Evolutionary conservation across 2,113 vertebrate species (phyloP), one percentile per base, ranked within the genome.

Genomic region (Nettapus auritus): DNA sequence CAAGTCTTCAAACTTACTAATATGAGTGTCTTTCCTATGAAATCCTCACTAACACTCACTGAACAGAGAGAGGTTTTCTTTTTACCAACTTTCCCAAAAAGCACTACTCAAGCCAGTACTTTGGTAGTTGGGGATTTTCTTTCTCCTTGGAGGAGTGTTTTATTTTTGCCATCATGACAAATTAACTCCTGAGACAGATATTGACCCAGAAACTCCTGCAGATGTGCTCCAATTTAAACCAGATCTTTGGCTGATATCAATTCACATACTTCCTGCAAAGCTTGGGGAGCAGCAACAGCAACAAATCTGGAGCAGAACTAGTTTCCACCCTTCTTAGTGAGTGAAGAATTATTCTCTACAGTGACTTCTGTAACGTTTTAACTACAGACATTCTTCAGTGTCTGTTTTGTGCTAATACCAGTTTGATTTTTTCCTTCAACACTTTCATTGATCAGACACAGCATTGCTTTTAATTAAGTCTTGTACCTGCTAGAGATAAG

Each of bases 1-100:
- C 31, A 78, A 19, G 29, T 63, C 71, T 86, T 77, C 52, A 77
- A 44, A 86, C 15, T 83, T 83, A 38, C 75, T 93, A 40, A 62
- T 48, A 83, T 9, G 86, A 78, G 13, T 76, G 26, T 25, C 64
- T 93, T 91, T 93, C 52, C 53, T 74, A 53, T 66, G 85, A 88
- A 94, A 94, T 89, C 59, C 9, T 6, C 22, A 31, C 25, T 93
- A 89, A 95, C 88, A 63, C 60, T 87, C 50, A 62, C 68, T 82
- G 38, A 25, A 80, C 21, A 50, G 48, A 50, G 48, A 50, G 83
- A 86, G 21, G 5, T 71, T 90, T 22, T 90, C 34, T 57, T 93
- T 82, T 91, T 83, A 33, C 42, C 38, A 70, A 40, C 20, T 71
- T 26, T 93, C 34, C 68, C 42, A 40, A 40, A 80, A 74, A 82